These are phyloP conservation scores for Caenorhabditis afra DNA, from an alignment of 2,888 invertebrate species.

Conservation along the genomic window DNA sequence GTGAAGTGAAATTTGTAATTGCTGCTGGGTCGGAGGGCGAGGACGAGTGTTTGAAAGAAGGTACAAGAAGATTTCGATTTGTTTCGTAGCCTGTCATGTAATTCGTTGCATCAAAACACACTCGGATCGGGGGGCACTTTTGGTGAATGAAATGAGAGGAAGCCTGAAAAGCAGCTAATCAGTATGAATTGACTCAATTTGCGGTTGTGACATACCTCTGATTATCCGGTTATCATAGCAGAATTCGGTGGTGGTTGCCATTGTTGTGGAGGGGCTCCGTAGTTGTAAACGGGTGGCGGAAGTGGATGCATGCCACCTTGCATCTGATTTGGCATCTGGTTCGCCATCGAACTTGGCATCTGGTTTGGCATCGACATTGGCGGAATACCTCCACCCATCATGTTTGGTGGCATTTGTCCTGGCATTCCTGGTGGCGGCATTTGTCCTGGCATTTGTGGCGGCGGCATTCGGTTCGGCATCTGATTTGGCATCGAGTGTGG, in stretches of 20 bases:
- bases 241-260: conserved; percentile 66
- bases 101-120: conserved; percentile 55
- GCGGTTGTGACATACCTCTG: neutral
- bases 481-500: conserved; percentile 44
- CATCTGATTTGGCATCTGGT: conserved; percentile 44
- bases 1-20: conserved; percentile 52
- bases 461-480: conserved; percentile 50
- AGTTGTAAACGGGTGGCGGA: conserved; percentile 48
- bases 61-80: conserved; percentile 27
- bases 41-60: neutral
- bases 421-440: conserved; percentile 51
- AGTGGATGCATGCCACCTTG: conserved; percentile 44
- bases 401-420: conserved; percentile 37
- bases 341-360: conserved; percentile 41
- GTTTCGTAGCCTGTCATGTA: conserved; percentile 48
- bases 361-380: conserved; percentile 49
- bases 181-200: neutral
- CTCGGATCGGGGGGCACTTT: conserved; percentile 25
- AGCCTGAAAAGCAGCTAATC: conserved; percentile 9
- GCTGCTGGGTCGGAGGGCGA: conserved; percentile 17
- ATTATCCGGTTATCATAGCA: conserved; percentile 68
- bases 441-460: conserved; percentile 35
- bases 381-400: conserved; percentile 37
- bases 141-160: conserved; percentile 11
- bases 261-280: conserved; percentile 38